A percentile compares a stretch with the other conserved stretches of the same genome.
Conservation (phyloP, 2,113 vertebrate genomes). For the Rhinolophus sinicus region DNA sequence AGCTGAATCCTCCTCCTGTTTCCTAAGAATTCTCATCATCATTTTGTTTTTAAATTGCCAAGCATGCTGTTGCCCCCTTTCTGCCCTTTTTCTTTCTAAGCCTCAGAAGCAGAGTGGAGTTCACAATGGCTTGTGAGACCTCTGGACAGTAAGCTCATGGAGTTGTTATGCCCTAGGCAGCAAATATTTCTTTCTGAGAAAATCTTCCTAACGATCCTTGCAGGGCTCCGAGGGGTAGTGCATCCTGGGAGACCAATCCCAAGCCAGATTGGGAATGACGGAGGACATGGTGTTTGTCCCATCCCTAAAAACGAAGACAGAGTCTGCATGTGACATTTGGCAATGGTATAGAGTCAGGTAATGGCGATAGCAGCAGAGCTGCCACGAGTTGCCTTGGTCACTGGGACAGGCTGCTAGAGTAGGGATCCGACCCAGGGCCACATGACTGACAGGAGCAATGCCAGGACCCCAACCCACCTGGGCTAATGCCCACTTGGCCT, state of each 20-base stretch:
- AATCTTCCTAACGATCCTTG: not conserved
- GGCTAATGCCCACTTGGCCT: not conserved
- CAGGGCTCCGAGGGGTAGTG: rapidly evolving
- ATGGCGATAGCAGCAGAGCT: not conserved
- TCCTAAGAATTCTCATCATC: not conserved
- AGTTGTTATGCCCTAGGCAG: not conserved
- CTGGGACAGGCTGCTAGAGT: not conserved
- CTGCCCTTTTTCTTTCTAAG: not conserved
- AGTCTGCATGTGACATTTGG: not conserved
- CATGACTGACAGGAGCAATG: not conserved
- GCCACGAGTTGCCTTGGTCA: rapidly evolving
- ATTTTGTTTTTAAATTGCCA: not conserved
- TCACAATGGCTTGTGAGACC: not conserved
- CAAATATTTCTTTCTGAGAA: not conserved
- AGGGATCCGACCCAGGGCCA: not conserved
- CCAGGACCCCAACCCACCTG: too few species aligned
- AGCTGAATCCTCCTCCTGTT: not conserved
- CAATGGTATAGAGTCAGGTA: not conserved
- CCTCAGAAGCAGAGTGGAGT: not conserved
- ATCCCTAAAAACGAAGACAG: not conserved
- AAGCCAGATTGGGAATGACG: not conserved
- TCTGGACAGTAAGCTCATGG: not conserved
- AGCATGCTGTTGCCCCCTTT: not conserved
- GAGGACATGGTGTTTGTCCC: not conserved
- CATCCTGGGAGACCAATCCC: not conserved